Evolutionary conservation across 2,797 vertebrate genomes (phyloP), one percentile per base, ranked within the genome.

Genomic region (Peromyscus attwateri): DNA sequence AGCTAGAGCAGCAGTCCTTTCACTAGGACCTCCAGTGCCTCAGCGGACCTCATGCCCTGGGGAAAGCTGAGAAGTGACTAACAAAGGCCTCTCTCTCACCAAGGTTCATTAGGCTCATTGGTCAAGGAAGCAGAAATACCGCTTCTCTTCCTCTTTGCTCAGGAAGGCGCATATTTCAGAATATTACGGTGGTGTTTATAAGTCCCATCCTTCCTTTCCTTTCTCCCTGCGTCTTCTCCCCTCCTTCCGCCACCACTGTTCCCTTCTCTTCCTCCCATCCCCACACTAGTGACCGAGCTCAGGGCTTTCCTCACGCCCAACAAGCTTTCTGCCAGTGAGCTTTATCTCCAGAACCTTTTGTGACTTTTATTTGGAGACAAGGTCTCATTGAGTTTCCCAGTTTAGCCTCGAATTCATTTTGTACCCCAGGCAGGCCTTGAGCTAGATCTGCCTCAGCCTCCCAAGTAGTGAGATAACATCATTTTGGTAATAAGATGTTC

Each of bases 121-220:
- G 89, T 91, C 37, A 91, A 92, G 43, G 84, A 96, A 93, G 46
- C 12, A 87, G 95, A 94, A 80, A 21, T 4, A 66, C 49, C 0
- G 0, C 5, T 21, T 40, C 31, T 57, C 68, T 87, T 37, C 66
- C 23, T 57, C 14, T 87, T 87, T 73, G 68, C 68, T 31, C 37
- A 55, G 34, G 85, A 40, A 87, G 27, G 7, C 16, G 4, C n/a
- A 29, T 31, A 31, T 10, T 87, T 73, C 49, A 57, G 49, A 73
- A 73, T 40, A 57, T 73, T 57, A 11, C n/a, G 29, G 27, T 40
- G n/a, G 37, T 40, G 4, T 82, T 19, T 57, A 40, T 40, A 40
- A 29, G 14, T 23, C 16, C 9, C 37, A 29, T 64, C 9, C 57
- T 43, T 43, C 37, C 37, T 64, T 64, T 12, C 13, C 25, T 29